Evolutionary conservation across 2,888 invertebrate species (phyloP), one percentile per base, ranked within the genome.

Genomic region (Cepaea hortensis): DNA sequence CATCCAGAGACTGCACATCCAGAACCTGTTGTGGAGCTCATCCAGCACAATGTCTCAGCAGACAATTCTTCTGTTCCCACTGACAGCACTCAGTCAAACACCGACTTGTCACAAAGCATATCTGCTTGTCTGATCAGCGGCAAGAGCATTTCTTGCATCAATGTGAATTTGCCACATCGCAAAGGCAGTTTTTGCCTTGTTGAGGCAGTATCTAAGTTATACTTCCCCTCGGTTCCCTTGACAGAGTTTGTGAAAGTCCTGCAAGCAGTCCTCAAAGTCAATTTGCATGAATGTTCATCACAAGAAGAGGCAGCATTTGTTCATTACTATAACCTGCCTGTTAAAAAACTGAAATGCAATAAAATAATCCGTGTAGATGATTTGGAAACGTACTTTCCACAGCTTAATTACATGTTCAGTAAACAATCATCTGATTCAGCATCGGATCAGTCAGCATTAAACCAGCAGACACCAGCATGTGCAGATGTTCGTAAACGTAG

Each of bases 281-380:
- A 92, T 11, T 87, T 93, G 23, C 87, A 91, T 62, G 90, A 91
- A n/a, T 92, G 93, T 81, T 91, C 90, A n/a, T 90, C 91, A 35
- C 91, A 91, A 50, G 93, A 93, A 84, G 93, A 93, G 81, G 91
- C 92, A 77, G 92, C 93, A 0, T 93, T 93, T 88, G 93, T 93
- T 88, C 91, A 91, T 84, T 93, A 93, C 88, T 93, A 93, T 87
- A 92, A 92, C 89, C 88, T 93, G 72, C 93, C 93, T 15, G 93
- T 93, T n/a, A 90, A 91, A 9, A 91, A 91, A 15, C 88, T 93
- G 11, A 93, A 93, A 88, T 93, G 93, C 88, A 93, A 92, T 88
- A 93, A 93, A 89, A 92, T 93, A 90, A 92, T 93, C 15, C 89
- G 90, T 65, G 91, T 93, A 77, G 90, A 90, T 70, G 92, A 93